Base-by-base conservation (phyloP, 1,140 invertebrate species). In the Chionoecetes opilio region DNA sequence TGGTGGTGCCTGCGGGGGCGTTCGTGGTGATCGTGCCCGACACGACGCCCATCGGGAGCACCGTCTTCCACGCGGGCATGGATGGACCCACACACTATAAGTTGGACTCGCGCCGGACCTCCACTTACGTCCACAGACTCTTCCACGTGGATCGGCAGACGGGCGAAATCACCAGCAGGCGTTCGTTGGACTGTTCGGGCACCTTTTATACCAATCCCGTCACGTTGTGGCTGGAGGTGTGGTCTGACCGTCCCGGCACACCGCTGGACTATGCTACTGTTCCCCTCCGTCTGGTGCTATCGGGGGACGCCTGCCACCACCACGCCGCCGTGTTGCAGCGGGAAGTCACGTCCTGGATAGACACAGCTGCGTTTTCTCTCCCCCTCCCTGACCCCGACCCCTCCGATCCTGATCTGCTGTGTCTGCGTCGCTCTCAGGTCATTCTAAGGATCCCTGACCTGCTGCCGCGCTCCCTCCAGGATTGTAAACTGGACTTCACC, bases 261-360 rank as follows among this genome's bases (percentile, higher is more conserved):
- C 98, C 98, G 92, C 98, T 99, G 82, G 98, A 99, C 96, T 99
- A 99, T 96, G 98, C 98, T 96, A 98, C 98, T 96, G 97, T 99
- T 84, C 98, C 98, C 0, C 97, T 99, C 35, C 97, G 98, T 92
- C 97, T 99, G 86, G 97, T 98, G 90, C 98, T 99, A 31, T 98
- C 98, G n/a, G 98, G 98, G 2, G 97, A 98, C 93, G 97, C 97
- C 93, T 99, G 98, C 96, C 97, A 97, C n/a, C 97, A 97, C 82
- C 97, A 98, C 46, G 97, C 98, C 95, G 97, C 87, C 46, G 63
- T 88, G 31, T 85, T 96, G 31, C 90, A 91, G 89, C 93, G 94
- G 86, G 94, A 95, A 37, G 92, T 95, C 21, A n/a, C 92, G 14
- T 93, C 82, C 31, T 95, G 95, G 96, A 53, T 95, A 87, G 96